These are phyloP conservation scores for Phaetusa simplex DNA, from an alignment of 2,113 vertebrate genomes.

Conservation along the genomic window DNA sequence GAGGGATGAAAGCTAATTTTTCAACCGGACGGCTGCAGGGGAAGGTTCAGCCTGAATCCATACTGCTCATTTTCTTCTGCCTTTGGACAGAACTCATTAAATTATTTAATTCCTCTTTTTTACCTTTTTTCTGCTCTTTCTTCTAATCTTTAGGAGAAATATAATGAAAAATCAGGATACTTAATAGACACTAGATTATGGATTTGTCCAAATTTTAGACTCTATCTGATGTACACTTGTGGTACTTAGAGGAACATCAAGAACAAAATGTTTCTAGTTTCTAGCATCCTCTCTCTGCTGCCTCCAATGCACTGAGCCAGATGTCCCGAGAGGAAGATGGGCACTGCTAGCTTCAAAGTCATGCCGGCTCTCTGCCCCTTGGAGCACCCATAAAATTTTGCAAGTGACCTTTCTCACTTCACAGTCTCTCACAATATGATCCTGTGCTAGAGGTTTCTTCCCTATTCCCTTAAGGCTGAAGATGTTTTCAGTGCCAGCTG, in stretches of 20 bases:
- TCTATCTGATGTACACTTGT: neutral
- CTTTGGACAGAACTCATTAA: neutral
- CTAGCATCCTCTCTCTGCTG: neutral
- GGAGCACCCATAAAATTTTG: conserved; percentile 75
- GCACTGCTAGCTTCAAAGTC: neutral
- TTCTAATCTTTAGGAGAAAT: neutral
- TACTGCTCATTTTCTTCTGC: neutral
- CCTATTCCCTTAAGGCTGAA: conserved; percentile 80
- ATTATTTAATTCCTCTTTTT: neutral
- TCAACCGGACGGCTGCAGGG: neutral
- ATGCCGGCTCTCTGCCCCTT: neutral
- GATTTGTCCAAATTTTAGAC: neutral
- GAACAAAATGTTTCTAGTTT: neutral
- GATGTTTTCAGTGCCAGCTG: conserved; percentile 67
- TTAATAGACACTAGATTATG: neutral
- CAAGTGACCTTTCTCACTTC: conserved; percentile 67
- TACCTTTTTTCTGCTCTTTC: neutral
- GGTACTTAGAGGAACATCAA: neutral
- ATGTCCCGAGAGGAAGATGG: neutral
- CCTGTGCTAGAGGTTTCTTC: conserved; percentile 75
- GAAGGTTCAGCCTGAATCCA: neutral
- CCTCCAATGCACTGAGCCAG: neutral
- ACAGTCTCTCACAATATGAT: conserved; percentile 74
- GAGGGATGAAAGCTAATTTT: neutral
- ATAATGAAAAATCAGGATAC: neutral